Percentiles rank a stretch among this genome's conserved stretches.
These are phyloP conservation scores for Tetragonula clypearis DNA, from an alignment of 1,140 invertebrate species.

Conservation along the genomic window DNA sequence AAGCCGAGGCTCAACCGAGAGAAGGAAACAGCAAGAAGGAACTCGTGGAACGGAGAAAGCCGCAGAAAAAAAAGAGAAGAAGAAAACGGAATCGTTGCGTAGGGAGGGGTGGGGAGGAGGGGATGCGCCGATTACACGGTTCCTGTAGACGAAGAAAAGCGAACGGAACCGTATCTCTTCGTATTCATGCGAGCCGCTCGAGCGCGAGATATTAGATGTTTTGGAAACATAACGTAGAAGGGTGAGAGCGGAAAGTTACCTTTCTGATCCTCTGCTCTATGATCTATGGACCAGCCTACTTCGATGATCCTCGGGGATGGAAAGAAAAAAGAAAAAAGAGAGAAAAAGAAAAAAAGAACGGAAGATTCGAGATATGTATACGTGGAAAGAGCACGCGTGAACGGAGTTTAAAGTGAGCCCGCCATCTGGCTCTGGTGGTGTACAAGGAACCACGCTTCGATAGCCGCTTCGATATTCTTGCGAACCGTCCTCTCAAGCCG, in stretches of 20 bases:
- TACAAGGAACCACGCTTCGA: constrained; percentile 50
- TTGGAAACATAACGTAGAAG: constrained; percentile 68
- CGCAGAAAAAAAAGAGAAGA: neutral
- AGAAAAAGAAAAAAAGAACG: neutral
- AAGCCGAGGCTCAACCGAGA: neutral
- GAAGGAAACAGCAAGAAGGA: neutral
- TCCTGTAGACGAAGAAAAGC: constrained; percentile 20
- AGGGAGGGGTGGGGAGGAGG: neutral
- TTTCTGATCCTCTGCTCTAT: constrained; percentile 15
- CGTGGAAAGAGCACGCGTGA: constrained; percentile 48
- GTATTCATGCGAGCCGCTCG: constrained; percentile 68
- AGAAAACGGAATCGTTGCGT: constrained; percentile 63
- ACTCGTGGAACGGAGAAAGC: neutral
- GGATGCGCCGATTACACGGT: constrained; percentile 58
- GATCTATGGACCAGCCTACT: constrained; percentile 19
- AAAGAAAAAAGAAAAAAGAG: neutral
- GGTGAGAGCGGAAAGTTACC: constrained; percentile 61
- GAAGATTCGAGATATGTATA: neutral
- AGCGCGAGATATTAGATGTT: constrained; percentile 74
- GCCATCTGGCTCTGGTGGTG: constrained; percentile 52
- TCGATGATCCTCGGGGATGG: constrained; percentile 18
- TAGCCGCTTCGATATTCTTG: neutral
- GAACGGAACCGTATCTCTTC: constrained; percentile 55
- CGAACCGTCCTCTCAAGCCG: neutral
- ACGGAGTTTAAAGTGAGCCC: constrained; percentile 39